These are phyloP conservation scores for Theropithecus gelada DNA, from an alignment of 2,113 vertebrate species.

Conservation along the genomic window DNA sequence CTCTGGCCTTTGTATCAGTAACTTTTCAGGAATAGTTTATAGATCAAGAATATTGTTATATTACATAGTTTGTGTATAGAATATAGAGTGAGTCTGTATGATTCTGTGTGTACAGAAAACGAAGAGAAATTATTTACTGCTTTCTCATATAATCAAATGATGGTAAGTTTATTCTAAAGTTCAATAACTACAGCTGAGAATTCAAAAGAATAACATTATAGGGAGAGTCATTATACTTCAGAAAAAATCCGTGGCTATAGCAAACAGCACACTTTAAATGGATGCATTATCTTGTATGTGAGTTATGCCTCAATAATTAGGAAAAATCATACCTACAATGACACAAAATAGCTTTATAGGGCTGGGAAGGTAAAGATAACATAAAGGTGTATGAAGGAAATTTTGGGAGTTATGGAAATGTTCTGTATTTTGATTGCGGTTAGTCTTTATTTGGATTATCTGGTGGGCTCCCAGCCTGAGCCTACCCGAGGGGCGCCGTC, in stretches of 20 bases:
- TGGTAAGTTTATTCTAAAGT: background rate
- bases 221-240: background rate
- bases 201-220: slow-evolving; percentile 9
- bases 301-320: background rate
- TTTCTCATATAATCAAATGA: background rate
- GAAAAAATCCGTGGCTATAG: slow-evolving; percentile 8
- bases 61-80: background rate
- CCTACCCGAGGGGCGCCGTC: too few relatives aligned
- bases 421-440: background rate
- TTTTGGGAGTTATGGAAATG: background rate
- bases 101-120: background rate
- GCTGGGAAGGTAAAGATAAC: background rate
- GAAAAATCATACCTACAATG: background rate
- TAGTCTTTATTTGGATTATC: background rate
- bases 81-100: background rate
- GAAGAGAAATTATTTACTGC: background rate
- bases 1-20: background rate
- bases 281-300: background rate
- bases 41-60: background rate
- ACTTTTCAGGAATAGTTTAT: slow-evolving; percentile 12
- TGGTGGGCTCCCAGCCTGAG: too few relatives aligned
- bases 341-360: background rate
- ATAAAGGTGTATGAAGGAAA: background rate
- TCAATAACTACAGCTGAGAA: slow-evolving; percentile 9
- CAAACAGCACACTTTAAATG: background rate